phyloP scores from a whole-genome alignment of 2,888 invertebrate genomes.

The Andrena praecox region DNA sequence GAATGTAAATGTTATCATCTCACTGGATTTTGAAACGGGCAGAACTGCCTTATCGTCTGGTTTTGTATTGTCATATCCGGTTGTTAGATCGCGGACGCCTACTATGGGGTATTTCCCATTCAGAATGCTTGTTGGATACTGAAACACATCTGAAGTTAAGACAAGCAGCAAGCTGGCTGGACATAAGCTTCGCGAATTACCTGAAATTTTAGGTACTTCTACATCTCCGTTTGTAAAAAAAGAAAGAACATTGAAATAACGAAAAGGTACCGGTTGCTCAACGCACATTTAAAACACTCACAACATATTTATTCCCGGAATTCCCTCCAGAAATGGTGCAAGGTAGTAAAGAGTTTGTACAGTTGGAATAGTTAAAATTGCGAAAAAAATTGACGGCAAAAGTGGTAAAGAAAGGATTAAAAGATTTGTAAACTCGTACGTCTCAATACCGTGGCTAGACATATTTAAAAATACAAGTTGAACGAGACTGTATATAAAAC shows the following conservation, averaged over 20 bases:
- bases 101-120: conserved; percentile 88
- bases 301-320: conserved; percentile 41
- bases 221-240: background rate
- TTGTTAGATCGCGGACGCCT: conserved; percentile 94
- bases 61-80: conserved; percentile 92
- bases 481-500: background rate
- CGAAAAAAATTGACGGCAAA: conserved; percentile 79
- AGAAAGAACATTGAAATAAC: background rate
- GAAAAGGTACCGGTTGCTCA: background rate
- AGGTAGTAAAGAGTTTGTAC: conserved; percentile 80
- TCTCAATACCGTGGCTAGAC: background rate
- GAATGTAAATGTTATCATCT: conserved; percentile 98
- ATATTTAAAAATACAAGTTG: background rate
- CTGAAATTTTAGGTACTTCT: background rate
- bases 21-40: conserved; percentile 88
- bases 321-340: conserved; percentile 78
- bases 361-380: conserved; percentile 77
- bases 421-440: conserved; percentile 65
- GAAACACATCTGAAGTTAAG: conserved; percentile 47
- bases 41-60: conserved; percentile 89
- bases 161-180: background rate
- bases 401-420: conserved; percentile 78
- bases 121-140: conserved; percentile 91
- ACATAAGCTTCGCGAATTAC: background rate
- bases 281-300: conserved; percentile 41